Percentiles rank a stretch among this genome's conserved stretches.
Conservation (phyloP, 2,113 vertebrate genomes). For the Bungarus multicinctus region DNA sequence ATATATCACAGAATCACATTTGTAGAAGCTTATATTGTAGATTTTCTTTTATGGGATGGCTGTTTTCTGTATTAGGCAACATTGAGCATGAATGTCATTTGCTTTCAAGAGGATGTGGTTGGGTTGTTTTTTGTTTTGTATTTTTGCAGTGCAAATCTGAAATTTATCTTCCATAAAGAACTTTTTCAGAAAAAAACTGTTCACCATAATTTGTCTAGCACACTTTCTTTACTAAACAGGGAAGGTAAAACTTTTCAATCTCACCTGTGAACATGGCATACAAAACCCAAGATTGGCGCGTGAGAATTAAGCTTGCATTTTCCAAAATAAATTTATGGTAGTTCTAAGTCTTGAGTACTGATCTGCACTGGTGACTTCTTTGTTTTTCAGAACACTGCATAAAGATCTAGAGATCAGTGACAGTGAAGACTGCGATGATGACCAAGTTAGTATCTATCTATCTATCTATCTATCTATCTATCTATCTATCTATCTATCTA, state of each 20-base stretch:
- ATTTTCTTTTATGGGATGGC: not conserved
- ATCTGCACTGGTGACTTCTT: conserved; percentile 46
- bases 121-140: not conserved
- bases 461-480: too few relatives aligned
- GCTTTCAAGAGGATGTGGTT: not conserved
- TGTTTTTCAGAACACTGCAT: conserved; percentile 69
- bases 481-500: too few relatives aligned
- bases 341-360: conserved; percentile 35
- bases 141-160: not conserved
- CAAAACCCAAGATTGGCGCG: not conserved
- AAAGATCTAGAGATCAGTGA: conserved; percentile 79
- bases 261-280: not conserved
- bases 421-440: conserved; percentile 73
- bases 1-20: not conserved
- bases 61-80: not conserved
- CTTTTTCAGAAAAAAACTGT: not conserved
- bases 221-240: not conserved
- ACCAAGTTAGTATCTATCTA: conserved; percentile 66
- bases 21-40: not conserved
- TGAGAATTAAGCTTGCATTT: not conserved
- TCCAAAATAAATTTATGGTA: not conserved
- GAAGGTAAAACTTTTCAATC: not conserved
- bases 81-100: not conserved
- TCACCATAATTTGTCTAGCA: not conserved
- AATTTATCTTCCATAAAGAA: not conserved